Base-by-base conservation (phyloP, 2,888 invertebrate genomes). In the Keiferia lycopersicella region DNA sequence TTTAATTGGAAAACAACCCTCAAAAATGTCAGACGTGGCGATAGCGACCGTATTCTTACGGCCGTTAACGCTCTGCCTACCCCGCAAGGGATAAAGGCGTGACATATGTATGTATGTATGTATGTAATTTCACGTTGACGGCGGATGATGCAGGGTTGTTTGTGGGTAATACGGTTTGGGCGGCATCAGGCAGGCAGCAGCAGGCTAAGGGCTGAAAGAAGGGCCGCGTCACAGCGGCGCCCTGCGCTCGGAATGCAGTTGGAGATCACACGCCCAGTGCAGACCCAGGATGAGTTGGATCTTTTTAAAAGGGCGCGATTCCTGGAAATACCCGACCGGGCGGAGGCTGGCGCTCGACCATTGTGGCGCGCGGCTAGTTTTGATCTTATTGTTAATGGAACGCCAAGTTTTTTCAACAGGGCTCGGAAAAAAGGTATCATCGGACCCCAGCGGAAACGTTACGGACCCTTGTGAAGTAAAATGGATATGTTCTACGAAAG, bases 381-480 rank as follows among this genome's bases (percentile, higher is more conserved):
- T 91, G 91, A 91, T 91, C 88, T 90, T 89, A 91, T 91, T 91
- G 86, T 91, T 91, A 91, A 89, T 90, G 88, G 90, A 90, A 90
- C 89, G 89, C 89, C 86, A 89, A 83, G 87, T 89, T 91, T 91
- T 91, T 91, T 91, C 83, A 83, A 82, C 77, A 70, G 75, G 75
- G 80, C 80, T 83, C 81, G 89, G 88, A 90, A 91, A 91, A 89
- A 87, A 86, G 81, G 86, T 87, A 89, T 86, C 88, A 85, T 85
- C 86, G 84, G 86, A 85, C 83, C 90, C 88, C 90, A 87, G 84
- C 91, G 91, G 91, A 91, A 91, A 91, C 88, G 89, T 90, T 89
- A 89, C 85, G 87, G 86, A 82, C 86, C 88, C 88, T 87, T 88
- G 81, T 88, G 84, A 88, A 88, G 87, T 87, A 88, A 88, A 89